Base-by-base conservation (phyloP, 1,140 invertebrate species). In the Diorhabda carinulata region DNA sequence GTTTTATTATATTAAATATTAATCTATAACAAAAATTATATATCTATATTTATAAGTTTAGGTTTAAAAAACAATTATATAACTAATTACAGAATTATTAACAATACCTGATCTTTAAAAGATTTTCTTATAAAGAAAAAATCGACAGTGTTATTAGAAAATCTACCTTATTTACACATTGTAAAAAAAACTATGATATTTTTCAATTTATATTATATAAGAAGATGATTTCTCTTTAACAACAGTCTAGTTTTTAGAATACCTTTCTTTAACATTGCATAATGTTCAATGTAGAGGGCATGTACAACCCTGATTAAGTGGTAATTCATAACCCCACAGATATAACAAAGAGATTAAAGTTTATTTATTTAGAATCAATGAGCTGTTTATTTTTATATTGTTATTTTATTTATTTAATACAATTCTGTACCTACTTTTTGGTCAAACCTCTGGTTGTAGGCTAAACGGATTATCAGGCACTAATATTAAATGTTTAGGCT, bases 21-120 rank as follows among this genome's bases (percentile, higher is more conserved):
- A 78, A 76, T 80, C 77, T 80, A 80, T 80, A 80, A 80, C 78
- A 80, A 80, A 80, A 80, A 77, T 78, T 77, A 78, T 80, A 79
- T 78, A 78, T 76, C 73, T 78, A 78, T 80, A 68, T 78, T 74
- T 75, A 76, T 73, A 72, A 66, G 70, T 75, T 52, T 52, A 74
- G 73, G 73, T 61, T 77, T 73, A 75, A 74, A 77, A 78, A 69
- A 80, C 78, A 78, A 78, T 79, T 77, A 75, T 80, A 80, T 77
- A 80, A 78, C 77, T 80, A 80, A 77, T 80, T 80, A 80, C 77
- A 79, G 4, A 74, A 75, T 70, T 74, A 73, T 75, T 74, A 78
- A 77, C 74, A 75, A 76, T 63, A 73, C 74, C 67, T 73, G 67
- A 8, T 52, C 43, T 67, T 76, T 76, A 77, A 77, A 76, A 75